These are phyloP conservation scores for Columbina picui DNA, from an alignment of 2,113 vertebrate genomes.

Conservation along the genomic window DNA sequence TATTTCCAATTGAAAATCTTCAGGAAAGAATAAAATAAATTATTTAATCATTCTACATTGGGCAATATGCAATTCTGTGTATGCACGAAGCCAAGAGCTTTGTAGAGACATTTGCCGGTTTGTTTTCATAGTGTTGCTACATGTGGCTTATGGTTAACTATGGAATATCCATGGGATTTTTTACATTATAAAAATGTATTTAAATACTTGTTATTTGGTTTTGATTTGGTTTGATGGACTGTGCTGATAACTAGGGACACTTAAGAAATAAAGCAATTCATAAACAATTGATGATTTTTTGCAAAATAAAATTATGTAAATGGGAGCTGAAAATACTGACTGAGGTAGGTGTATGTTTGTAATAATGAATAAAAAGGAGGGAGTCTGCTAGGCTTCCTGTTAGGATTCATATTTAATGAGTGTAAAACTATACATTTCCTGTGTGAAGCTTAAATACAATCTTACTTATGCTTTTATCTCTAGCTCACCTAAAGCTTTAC, in stretches of 20 bases:
- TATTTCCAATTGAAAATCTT: background rate
- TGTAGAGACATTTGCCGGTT: background rate
- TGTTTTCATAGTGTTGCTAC: background rate
- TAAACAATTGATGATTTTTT: background rate
- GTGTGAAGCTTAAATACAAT: background rate
- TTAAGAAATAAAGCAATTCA: background rate
- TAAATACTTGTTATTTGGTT: background rate
- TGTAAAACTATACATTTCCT: background rate
- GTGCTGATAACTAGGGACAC: background rate
- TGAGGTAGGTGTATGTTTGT: background rate
- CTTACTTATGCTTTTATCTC: constrained; percentile 28
- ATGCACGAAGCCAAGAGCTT: background rate
- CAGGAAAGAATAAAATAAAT: background rate
- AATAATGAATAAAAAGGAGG: background rate
- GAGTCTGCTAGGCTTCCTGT: background rate
- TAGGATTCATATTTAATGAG: background rate
- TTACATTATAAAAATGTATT: background rate
- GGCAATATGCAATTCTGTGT: background rate
- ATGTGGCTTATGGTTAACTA: background rate
- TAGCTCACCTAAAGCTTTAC: background rate
- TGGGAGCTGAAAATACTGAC: background rate
- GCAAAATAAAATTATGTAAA: background rate
- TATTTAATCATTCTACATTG: background rate
- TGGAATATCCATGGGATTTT: background rate
- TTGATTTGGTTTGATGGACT: background rate